Evolutionary conservation across 2,113 vertebrate species (phyloP).

Genomic region (Siphamia tubifer): DNA sequence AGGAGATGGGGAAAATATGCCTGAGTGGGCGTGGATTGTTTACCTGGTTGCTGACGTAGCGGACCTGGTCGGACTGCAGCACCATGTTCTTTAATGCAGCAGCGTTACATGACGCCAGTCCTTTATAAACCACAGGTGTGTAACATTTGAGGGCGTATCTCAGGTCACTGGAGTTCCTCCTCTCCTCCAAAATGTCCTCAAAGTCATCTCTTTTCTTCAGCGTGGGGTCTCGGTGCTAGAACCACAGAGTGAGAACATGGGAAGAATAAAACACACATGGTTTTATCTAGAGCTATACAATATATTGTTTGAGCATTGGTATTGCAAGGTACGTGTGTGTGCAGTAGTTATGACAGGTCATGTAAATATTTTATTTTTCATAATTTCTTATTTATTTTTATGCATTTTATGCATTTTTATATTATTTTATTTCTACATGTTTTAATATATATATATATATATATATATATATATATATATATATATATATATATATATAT

Average conservation of each 20-base stretch:
- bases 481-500: no score
- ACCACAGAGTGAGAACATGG: neutral
- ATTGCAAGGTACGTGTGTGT: no score
- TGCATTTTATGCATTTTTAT: no score
- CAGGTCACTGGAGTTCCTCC: slow-evolving; percentile 90
- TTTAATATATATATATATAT: no score
- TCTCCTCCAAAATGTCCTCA: slow-evolving; percentile 94
- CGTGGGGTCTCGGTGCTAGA: slow-evolving; percentile 79
- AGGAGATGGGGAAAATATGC: no score
- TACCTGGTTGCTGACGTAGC: slow-evolving; percentile 89
- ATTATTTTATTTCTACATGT: no score
- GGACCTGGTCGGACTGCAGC: slow-evolving; percentile 88
- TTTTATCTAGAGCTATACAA: neutral
- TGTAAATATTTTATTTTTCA: no score
- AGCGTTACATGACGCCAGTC: slow-evolving; percentile 83
- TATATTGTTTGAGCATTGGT: no score
- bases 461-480: no score
- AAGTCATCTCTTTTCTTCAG: slow-evolving; percentile 92
- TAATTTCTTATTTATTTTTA: no score
- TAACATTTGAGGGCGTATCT: slow-evolving; percentile 92
- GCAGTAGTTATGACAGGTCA: no score
- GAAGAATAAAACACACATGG: neutral
- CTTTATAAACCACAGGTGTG: slow-evolving; percentile 87
- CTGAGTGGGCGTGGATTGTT: no score
- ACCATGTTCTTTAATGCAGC: slow-evolving; percentile 83